Percentiles rank a stretch among this genome's conserved stretches.
phyloP scores from a whole-genome alignment of 2,888 invertebrate species.

The Platyscelio sp. region DNA sequence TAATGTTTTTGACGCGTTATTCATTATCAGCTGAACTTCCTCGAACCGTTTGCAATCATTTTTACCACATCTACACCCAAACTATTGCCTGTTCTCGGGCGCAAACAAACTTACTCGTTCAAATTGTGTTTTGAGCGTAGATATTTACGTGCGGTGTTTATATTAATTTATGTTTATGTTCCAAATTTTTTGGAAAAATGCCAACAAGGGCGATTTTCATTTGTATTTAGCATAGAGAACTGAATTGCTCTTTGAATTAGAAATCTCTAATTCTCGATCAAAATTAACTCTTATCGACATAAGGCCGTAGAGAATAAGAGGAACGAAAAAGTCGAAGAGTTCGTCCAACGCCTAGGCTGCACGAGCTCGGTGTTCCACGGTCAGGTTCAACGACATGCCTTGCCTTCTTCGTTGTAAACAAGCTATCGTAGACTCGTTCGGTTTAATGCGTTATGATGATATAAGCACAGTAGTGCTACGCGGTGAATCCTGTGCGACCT shows the following conservation, averaged over 20 bases:
- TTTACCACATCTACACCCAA: too few species aligned
- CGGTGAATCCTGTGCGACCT: slow-evolving; percentile 55
- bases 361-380: slow-evolving; percentile 73
- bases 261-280: neutral
- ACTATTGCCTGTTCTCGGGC: too few species aligned
- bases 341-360: slow-evolving; percentile 75
- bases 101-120: neutral
- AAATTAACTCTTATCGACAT: neutral
- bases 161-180: neutral
- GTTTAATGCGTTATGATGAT: slow-evolving; percentile 78
- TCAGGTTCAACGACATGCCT: slow-evolving; percentile 84
- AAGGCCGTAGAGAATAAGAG: slow-evolving; percentile 16
- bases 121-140: neutral
- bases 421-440: slow-evolving; percentile 82
- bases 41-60: neutral
- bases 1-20: slow-evolving; percentile 37
- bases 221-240: too few species aligned
- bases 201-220: too few species aligned
- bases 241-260: too few species aligned
- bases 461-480: slow-evolving; percentile 77
- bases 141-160: neutral
- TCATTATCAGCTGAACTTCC: slow-evolving; percentile 13
- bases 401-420: slow-evolving; percentile 84
- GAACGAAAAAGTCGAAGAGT: slow-evolving; percentile 72
- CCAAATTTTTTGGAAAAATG: too few species aligned